A percentile compares a stretch with the other conserved stretches of the same genome.
These are phyloP conservation scores for Thera obeliscata DNA, from an alignment of 2,888 invertebrate species.

Conservation along the genomic window DNA sequence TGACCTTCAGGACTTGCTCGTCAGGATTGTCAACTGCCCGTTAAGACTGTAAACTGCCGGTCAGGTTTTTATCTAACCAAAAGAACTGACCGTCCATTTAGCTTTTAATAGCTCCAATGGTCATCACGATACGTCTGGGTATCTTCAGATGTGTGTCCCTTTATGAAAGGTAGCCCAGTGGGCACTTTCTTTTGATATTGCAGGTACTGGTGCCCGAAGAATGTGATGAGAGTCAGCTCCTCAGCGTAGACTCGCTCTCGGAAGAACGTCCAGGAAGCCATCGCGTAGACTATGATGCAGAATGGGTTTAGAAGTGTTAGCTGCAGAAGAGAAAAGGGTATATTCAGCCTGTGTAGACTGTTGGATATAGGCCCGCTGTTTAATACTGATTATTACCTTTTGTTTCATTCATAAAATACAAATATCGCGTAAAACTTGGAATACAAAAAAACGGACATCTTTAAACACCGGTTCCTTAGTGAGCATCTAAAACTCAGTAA, in stretches of 20 bases:
- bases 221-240: constrained; percentile 94
- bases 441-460: no score
- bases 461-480: no score
- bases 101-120: constrained; percentile 10
- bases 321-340: constrained; percentile 68
- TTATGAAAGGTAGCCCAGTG: constrained; percentile 51
- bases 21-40: background rate
- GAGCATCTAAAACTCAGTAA: no score
- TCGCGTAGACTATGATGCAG: constrained; percentile 91
- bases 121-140: constrained; percentile 13
- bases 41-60: background rate
- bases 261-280: constrained; percentile 97
- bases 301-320: constrained; percentile 94
- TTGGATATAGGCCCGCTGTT: no score
- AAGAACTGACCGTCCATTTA: background rate
- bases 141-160: constrained; percentile 51
- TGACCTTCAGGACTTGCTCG: background rate
- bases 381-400: no score
- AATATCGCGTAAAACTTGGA: no score
- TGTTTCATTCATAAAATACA: no score
- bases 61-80: no score
- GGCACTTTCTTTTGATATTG: constrained; percentile 93
- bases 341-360: background rate
- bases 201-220: constrained; percentile 95
- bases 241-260: constrained; percentile 93